Evolutionary conservation across 2,113 vertebrate genomes (phyloP).

Genomic region (Ahaetulla prasina): DNA sequence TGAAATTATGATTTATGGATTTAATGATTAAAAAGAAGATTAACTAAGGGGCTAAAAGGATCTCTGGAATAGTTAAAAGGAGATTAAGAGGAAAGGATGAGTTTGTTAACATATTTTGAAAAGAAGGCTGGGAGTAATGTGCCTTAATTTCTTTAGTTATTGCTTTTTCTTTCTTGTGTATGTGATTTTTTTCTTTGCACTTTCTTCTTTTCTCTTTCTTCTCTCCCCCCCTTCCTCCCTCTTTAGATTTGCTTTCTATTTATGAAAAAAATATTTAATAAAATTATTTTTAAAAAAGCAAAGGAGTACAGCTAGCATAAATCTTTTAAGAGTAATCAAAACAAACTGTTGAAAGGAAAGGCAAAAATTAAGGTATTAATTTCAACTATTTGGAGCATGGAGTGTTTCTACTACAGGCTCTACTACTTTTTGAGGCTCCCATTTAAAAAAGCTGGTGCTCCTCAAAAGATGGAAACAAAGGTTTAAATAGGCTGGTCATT

Average conservation of each 20-base stretch:
- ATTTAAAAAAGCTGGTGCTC: neutral
- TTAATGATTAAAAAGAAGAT: neutral
- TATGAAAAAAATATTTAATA: too few species aligned
- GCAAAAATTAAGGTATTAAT: neutral
- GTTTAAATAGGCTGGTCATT: neutral
- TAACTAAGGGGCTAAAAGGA: neutral
- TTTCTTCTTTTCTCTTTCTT: neutral
- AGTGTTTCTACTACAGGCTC: neutral
- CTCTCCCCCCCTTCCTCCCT: neutral
- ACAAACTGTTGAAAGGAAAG: neutral
- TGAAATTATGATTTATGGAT: neutral
- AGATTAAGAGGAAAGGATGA: neutral
- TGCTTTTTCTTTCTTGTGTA: neutral
- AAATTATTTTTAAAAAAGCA: neutral
- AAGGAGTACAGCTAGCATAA: neutral
- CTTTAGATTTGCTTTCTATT: neutral
- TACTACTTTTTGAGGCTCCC: neutral
- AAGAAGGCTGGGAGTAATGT: neutral
- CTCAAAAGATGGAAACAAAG: neutral
- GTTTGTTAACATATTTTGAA: neutral
- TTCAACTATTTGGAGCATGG: neutral
- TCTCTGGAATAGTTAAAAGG: neutral
- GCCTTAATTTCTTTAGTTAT: neutral
- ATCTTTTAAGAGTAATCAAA: neutral
- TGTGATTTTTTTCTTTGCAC: neutral